Conservation (phyloP, 2,888 invertebrate genomes). For the Amphipyra tragopoginis region DNA sequence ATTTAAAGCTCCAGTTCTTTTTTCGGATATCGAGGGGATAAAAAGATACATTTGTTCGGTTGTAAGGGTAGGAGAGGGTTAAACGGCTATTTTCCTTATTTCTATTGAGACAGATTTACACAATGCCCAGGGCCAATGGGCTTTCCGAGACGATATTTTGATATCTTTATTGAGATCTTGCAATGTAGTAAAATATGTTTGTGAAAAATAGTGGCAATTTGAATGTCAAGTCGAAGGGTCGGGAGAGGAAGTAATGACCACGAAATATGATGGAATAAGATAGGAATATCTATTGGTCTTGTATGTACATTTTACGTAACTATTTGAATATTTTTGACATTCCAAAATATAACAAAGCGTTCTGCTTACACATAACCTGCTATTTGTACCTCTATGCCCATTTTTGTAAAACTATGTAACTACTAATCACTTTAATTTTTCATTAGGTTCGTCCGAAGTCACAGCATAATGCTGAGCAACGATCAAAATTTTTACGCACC, state of each 20-base stretch:
- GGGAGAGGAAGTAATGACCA: slow-evolving; percentile 53
- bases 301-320: slow-evolving; percentile 2
- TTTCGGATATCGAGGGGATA: slow-evolving; percentile 67
- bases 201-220: slow-evolving; percentile 63
- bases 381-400: no score
- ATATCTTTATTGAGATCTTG: slow-evolving; percentile 76
- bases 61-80: slow-evolving; percentile 73
- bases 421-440: no score
- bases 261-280: slow-evolving; percentile 40
- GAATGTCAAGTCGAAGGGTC: slow-evolving; percentile 55
- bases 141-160: slow-evolving; percentile 71
- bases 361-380: no score
- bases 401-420: no score
- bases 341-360: no score
- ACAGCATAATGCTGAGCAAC: no score
- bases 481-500: no score
- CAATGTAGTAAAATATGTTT: slow-evolving; percentile 69
- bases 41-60: slow-evolving; percentile 71
- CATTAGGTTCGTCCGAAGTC: no score
- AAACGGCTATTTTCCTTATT: slow-evolving; percentile 77
- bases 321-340: no score
- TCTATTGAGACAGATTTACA: slow-evolving; percentile 78
- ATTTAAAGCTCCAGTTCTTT: slow-evolving; percentile 55
- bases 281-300: slow-evolving; percentile 25
- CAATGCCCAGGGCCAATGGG: slow-evolving; percentile 73